A percentile compares a stretch with the other conserved stretches of the same genome.
Evolutionary conservation across 2,888 invertebrate genomes (phyloP).

Genomic region (Agrochola circellaris): DNA sequence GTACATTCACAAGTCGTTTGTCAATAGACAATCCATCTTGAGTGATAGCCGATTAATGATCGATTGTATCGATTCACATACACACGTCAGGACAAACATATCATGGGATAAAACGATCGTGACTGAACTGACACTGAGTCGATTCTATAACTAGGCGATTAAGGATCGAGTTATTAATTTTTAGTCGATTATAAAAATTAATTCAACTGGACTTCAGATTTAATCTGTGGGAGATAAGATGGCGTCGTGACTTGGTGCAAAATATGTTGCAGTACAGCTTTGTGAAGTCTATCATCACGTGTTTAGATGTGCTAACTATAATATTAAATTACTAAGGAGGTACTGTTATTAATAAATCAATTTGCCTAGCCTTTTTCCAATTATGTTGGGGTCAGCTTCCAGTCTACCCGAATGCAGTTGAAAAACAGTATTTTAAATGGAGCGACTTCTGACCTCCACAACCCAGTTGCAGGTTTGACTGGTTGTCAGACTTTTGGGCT

Average conservation of each 20-base stretch:
- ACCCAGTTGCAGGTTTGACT: neutral
- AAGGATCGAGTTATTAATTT: slow-evolving; percentile 62
- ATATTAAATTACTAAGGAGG: slow-evolving; percentile 2
- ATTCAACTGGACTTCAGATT: slow-evolving; percentile 50
- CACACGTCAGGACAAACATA: slow-evolving; percentile 59
- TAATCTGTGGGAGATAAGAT: slow-evolving; percentile 38
- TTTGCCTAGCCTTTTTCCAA: neutral
- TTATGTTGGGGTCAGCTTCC: neutral
- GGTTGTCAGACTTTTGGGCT: neutral
- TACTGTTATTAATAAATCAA: neutral
- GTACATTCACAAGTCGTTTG: slow-evolving; percentile 67
- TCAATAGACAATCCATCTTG: slow-evolving; percentile 73
- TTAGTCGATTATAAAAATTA: slow-evolving; percentile 63
- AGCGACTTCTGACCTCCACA: neutral
- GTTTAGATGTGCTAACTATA: slow-evolving; percentile 22
- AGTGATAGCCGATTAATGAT: slow-evolving; percentile 74
- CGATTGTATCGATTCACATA: slow-evolving; percentile 73
- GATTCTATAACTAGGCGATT: slow-evolving; percentile 62
- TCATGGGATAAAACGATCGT: slow-evolving; percentile 71
- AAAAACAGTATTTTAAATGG: neutral
- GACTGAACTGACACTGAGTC: slow-evolving; percentile 77
- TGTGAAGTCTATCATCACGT: slow-evolving; percentile 15
- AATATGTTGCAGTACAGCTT: slow-evolving; percentile 32
- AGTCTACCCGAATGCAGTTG: neutral
- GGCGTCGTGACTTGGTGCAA: slow-evolving; percentile 54